Base-by-base conservation (phyloP, 2,888 invertebrate species). In the Ennomos quercinarius region DNA sequence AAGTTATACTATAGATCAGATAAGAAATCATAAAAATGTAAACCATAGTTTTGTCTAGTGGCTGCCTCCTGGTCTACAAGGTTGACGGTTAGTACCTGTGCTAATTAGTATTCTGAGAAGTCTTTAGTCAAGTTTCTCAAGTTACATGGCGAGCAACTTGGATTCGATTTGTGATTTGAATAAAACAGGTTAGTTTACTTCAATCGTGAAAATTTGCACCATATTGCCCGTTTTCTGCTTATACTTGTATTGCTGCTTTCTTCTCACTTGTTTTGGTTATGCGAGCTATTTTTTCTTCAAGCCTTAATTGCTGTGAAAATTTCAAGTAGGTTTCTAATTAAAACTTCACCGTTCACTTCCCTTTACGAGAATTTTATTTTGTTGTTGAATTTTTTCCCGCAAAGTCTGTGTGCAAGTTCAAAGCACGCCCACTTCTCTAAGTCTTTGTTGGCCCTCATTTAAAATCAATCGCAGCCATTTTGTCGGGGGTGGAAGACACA, bases 391-490 rank as follows among this genome's bases (percentile, higher is more conserved):
- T 75, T 75, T 78, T 80, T 72, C 68, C 80, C 81, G 68, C 81
- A 82, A 87, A 83, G 76, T 84, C 86, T 82, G 52, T 78, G 77
- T 76, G 71, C 70, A 77, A 81, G 76, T 80, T 81, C 74, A 78
- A 80, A 84, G 80, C 75, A 41, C 50, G 66, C 72, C 72, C 78
- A 79, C 78, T 82, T 78, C 68, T 72, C 65, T 57, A 76, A 68
- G 77, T 80, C 86, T 87, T 87, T 89, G 87, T 86, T 80, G 75
- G 64, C 77, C 74, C 86, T 89, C 89, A 90, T 90, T 91, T 88
- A 91, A 88, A 91, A 91, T 89, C 91, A 91, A 91, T 91, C 86
- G 87, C 76, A 75, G 84, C 86, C 82, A 85, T 90, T 86, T 80
- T 78, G 81, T 81, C 78, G 76, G 74, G 84, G 83, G 84, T 78